Evolutionary conservation across 2,888 invertebrate species (phyloP).

Genomic region (Nezara viridula): DNA sequence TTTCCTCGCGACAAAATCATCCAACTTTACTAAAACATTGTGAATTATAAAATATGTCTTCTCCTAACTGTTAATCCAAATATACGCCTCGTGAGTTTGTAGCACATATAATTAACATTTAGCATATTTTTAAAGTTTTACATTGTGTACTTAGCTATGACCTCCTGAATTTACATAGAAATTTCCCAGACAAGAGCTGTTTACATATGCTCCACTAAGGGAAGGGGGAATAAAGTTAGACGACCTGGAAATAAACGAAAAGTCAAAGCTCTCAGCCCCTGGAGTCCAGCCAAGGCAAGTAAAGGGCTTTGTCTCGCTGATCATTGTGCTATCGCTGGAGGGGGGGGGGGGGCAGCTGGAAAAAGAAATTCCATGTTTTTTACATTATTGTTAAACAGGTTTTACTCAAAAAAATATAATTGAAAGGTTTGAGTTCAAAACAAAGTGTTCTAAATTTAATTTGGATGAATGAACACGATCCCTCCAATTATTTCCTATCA

Average conservation of each 20-base stretch:
- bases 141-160: neutral
- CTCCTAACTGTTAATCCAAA: too few species aligned
- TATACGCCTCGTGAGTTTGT: too few species aligned
- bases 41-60: too few species aligned
- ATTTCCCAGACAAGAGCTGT: neutral
- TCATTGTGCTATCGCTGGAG: neutral
- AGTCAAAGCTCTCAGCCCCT: constrained; percentile 29
- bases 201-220: constrained; percentile 8
- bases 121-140: neutral
- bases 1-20: too few species aligned
- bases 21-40: too few species aligned
- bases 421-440: too few species aligned
- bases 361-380: neutral
- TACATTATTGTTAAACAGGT: neutral
- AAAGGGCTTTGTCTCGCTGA: constrained; percentile 26
- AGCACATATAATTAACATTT: neutral
- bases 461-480: too few species aligned
- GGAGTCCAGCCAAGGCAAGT: constrained; percentile 26
- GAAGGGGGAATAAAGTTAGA: constrained; percentile 30
- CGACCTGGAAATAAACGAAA: constrained; percentile 26
- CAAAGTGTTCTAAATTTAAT: too few species aligned
- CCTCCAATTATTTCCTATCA: too few species aligned
- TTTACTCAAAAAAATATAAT: neutral
- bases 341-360: neutral
- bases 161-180: neutral